Base-by-base conservation (phyloP, 1,140 invertebrate species). In the Zophobas morio region DNA sequence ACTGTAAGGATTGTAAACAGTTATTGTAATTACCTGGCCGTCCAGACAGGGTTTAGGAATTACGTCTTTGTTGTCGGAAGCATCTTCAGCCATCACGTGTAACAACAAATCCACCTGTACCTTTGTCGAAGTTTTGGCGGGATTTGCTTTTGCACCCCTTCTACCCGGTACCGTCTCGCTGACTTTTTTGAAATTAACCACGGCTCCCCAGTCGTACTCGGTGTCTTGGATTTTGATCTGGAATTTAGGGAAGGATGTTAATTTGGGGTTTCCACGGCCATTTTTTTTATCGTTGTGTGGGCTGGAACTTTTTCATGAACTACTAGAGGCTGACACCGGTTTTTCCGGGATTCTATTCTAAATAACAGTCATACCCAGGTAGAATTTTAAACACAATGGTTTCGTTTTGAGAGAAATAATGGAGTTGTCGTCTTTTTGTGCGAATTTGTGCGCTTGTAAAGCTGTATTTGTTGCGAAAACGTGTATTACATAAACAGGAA, bases 201-300 rank as follows among this genome's bases (percentile, higher is more conserved):
- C 91, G 35, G 97, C 95, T 42, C 97, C 97, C 98, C 98, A 99
- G 80, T 97, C 98, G 87, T 97, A 99, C 85, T 97, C 94, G 75
- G 95, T 88, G 0, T 93, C 91, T 63, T 93, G 93, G 82, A 93
- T 94, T 88, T 96, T 95, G 1, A 98, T 91, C 93, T 96, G 74
- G 42, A 82, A 74, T 74, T 49, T 42, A 78, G 47, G 73, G 20
- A 20, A 20, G 0, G 20, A 20, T 20, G 20, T 20, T 20, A 20
- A 20, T 20, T 20, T 20, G 20, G 20, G 0, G 20, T 20, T 20
- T 20, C 20, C 0, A 20, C 20, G 20, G 20, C 20, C 20, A 20
- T 20, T 20, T 20, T 20, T 20, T 20, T 20, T 20, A 20, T 20
- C 20, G 20, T 20, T 20, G 20, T 20, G 20, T 20, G 20, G 20